These are phyloP conservation scores for Mus caroli DNA, from an alignment of 2,797 vertebrate genomes.

Conservation along the genomic window DNA sequence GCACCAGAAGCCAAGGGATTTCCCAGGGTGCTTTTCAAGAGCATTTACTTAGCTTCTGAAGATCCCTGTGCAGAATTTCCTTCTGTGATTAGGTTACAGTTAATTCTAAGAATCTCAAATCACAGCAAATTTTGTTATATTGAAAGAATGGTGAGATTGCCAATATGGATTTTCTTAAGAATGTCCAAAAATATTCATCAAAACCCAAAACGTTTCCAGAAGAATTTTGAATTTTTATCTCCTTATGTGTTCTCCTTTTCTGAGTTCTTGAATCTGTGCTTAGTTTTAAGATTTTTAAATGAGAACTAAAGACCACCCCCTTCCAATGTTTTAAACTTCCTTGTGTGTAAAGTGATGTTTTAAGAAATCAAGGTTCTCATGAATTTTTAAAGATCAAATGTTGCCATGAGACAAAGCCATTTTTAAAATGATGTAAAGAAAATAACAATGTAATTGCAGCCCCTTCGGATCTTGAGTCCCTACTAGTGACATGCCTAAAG, in stretches of 20 bases:
- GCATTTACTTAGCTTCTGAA: conserved; percentile 29
- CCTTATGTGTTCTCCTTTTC: not conserved
- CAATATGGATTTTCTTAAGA: conserved; percentile 25
- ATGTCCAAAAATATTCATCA: not conserved
- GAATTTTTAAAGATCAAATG: conserved; percentile 69
- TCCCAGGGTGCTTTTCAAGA: conserved; percentile 21
- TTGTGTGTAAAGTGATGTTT: conserved; percentile 61
- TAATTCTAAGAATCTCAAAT: conserved; percentile 64
- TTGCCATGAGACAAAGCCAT: not conserved
- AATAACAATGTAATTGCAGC: not conserved
- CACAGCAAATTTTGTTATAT: not conserved
- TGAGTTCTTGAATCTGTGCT: conserved; percentile 32
- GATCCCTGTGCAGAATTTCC: conserved; percentile 57
- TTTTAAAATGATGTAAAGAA: not conserved
- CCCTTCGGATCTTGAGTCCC: not conserved
- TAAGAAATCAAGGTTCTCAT: conserved; percentile 69
- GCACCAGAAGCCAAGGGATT: conserved; percentile 19
- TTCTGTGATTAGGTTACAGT: conserved; percentile 21
- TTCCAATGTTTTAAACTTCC: not conserved
- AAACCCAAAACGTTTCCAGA: conserved; percentile 43
- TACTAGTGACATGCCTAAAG: not conserved
- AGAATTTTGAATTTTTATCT: conserved; percentile 8
- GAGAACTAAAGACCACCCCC: conserved; percentile 3
- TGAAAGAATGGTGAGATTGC: conserved; percentile 45
- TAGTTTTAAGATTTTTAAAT: conserved; percentile 1